Evolutionary conservation across 2,113 vertebrate genomes (phyloP), one percentile per base, ranked within the genome.

Genomic region (Junco hyemalis): DNA sequence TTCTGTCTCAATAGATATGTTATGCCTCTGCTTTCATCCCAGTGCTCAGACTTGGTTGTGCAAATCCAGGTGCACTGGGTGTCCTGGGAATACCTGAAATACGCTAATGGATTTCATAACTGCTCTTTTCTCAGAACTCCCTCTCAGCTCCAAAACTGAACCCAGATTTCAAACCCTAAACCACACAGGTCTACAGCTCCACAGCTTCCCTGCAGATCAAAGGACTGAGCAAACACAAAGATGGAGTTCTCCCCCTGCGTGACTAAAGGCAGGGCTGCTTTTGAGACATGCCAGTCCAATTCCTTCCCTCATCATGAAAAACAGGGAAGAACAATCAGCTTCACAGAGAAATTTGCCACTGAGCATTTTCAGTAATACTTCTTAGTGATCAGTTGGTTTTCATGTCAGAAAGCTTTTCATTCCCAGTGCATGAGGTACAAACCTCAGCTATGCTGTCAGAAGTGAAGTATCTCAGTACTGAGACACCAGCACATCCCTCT

Each of bases 251-350:
- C 79, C 48, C 90, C 78, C 81, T 73, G 93, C 0, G 42, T 81
- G 95, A 94, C 90, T 77, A 88, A 96, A 94, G 71, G 70, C 44
- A 88, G 19, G 77, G 82, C 10, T 88, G 89, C 93, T 96, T 96
- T 96, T 80, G 94, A 95, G 91, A 88, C 63, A 35, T 1, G 7
- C 81, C 85, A 94, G 84, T 56, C 81, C 51, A 79, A 29, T 89
- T 94, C 88, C 87, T 88, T 60, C 91, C 84, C 92, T 90, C 72
- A 60, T 95, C 87, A 81, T 95, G 94, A 96, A 88, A 95, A 97
- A 92, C 64, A 93, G 76, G 82, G 35, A 66, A 88, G 94, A 90
- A 94, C 90, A 95, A 94, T 96, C 80, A 93, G 56, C 82, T 86
- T 88, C 92, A 92, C 51, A 93, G 61, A 71, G 82, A 56, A 90